A percentile compares a stretch with the other conserved stretches of the same genome.
Evolutionary conservation across 1,140 invertebrate genomes (phyloP).

Genomic region (Chymomyza costata): DNA sequence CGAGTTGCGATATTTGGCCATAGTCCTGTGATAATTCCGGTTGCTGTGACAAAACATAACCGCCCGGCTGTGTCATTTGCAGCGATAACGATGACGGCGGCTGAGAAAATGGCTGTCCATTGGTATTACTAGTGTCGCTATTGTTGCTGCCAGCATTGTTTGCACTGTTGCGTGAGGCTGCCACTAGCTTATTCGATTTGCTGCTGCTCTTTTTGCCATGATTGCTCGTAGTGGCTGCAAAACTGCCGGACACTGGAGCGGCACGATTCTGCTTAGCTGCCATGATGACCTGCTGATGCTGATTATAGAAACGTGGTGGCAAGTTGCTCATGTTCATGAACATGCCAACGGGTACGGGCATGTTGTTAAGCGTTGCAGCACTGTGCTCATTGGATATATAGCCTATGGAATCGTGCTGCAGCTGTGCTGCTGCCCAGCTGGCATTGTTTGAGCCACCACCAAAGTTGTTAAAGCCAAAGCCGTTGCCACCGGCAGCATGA

Average conservation of each 20-base stretch:
- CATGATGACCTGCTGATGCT: constrained; percentile 81
- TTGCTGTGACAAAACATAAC: constrained; percentile 84
- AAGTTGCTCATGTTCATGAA: constrained; percentile 95
- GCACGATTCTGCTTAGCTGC: constrained; percentile 64
- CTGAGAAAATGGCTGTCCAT: too few relatives aligned
- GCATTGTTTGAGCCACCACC: neutral
- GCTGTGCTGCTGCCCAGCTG: constrained; percentile 36
- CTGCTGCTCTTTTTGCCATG: neutral
- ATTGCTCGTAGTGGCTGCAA: neutral
- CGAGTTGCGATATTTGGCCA: constrained; percentile 95
- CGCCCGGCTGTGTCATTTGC: constrained; percentile 81
- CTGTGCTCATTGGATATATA: constrained; percentile 93
- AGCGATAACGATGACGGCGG: constrained; percentile 79
- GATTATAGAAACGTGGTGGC: constrained; percentile 90
- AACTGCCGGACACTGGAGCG: constrained; percentile 15
- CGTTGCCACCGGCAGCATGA: neutral
- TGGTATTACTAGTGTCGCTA: too few relatives aligned
- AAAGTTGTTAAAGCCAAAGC: neutral
- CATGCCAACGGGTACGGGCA: constrained; percentile 95
- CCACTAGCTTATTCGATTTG: neutral
- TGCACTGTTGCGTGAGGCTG: constrained; percentile 3
- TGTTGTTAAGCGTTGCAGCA: constrained; percentile 84
- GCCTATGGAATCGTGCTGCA: constrained; percentile 93
- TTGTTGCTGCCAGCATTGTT: neutral
- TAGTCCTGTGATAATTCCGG: constrained; percentile 92